Evolutionary conservation across 1,140 invertebrate species (phyloP), one percentile per base, ranked within the genome.

Genomic region (Cydia amplana): DNA sequence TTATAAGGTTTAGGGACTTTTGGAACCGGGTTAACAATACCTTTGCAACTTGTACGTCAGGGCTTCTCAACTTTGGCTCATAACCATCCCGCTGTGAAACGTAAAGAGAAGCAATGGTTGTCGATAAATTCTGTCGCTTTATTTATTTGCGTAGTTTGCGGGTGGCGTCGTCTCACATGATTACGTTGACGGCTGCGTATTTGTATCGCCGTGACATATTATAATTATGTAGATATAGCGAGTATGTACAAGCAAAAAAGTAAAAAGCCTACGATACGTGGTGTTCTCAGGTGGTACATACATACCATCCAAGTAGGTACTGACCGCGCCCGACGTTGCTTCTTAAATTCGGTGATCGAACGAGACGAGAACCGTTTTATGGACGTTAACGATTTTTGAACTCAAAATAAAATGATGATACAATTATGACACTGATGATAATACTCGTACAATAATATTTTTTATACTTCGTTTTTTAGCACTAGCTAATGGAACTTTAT

Each of bases 21-120:
- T 74, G n/a, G 28, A 55, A 36, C 43, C 5, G 40, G 64, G 32
- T 64, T 36, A 72, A 73, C 43, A 14, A 75, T 81, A 78, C 73
- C 23, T 76, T 86, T 83, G 86, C 77, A 75, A 75, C 72, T 80
- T 77, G 70, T 82, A 80, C 79, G 78, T 82, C 75, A 79, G 82
- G 80, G 78, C 79, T 86, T 85, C 79, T 83, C 80, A 88, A 88
- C 84, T 88, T 87, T 84, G 84, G 78, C 81, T 83, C 83, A 89
- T 89, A 89, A 87, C 85, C 82, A 75, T 84, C 89, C 88, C 84
- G 89, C 89, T 91, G 89, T 78, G 88, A 86, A 85, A 86, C 83
- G 85, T 89, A 85, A 85, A 85, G 83, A 86, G 81, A 79, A 82
- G 87, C 82, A 86, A 87, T 91, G 85, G 83, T 74, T 87, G 84